A percentile compares a stretch with the other conserved stretches of the same genome.
These are phyloP conservation scores for Rana temporaria DNA, from an alignment of 2,113 vertebrate genomes.

Conservation along the genomic window DNA sequence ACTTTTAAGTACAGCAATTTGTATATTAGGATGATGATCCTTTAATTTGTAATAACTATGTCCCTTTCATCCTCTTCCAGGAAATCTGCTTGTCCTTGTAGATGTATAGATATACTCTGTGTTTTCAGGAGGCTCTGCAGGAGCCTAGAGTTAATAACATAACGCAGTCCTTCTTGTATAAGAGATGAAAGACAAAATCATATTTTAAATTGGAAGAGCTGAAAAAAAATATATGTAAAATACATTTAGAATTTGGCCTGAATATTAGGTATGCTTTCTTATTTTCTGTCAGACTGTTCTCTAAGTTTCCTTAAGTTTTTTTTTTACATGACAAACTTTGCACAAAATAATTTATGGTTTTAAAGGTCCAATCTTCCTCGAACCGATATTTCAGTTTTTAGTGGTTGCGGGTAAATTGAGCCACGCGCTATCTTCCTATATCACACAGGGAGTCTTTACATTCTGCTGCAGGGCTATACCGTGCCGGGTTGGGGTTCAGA, in stretches of 20 bases:
- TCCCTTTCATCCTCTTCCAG: no score
- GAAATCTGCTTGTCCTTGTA: no score
- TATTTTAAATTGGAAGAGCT: constrained; percentile 18
- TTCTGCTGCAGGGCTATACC: no score
- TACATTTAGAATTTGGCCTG: not conserved
- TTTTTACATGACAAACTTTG: constrained; percentile 2
- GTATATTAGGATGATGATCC: no score
- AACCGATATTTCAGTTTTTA: no score
- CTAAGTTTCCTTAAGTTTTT: not conserved
- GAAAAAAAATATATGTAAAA: not conserved
- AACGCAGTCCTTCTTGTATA: constrained; percentile 7
- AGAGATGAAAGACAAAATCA: constrained; percentile 30
- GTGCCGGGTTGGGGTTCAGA: no score
- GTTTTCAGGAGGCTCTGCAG: not conserved
- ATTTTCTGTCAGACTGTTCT: constrained; percentile 2
- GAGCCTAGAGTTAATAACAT: constrained; percentile 4
- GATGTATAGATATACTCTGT: not conserved
- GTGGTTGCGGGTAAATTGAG: no score
- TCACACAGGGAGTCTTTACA: no score
- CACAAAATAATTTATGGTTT: constrained; percentile 8
- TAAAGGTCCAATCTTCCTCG: not conserved
- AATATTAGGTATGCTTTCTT: constrained; percentile 20
- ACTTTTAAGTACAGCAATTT: no score
- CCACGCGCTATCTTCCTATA: no score
- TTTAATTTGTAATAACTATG: no score